phyloP scores from a whole-genome alignment of 2,888 invertebrate species.

The Strigamia transsilvanica region DNA sequence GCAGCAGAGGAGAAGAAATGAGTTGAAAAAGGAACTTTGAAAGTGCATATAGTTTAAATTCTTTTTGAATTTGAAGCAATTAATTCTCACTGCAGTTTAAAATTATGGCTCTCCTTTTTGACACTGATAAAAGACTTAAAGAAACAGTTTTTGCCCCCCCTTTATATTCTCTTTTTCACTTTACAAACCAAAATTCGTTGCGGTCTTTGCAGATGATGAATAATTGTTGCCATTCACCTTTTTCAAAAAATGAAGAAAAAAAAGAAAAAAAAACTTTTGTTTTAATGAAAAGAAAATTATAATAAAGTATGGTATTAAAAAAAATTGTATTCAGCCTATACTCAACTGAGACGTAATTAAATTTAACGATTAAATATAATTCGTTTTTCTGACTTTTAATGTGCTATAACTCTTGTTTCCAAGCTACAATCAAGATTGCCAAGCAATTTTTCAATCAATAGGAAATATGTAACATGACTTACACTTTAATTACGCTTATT shows the following conservation, averaged over 20 bases:
- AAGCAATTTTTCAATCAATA: conserved; percentile 4
- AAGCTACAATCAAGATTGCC: neutral
- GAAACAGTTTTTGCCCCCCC: conserved; percentile 24
- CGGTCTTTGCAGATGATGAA: conserved; percentile 39
- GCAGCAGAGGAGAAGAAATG: neutral
- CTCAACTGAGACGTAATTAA: neutral
- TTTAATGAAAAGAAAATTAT: neutral
- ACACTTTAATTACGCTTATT: conserved; percentile 31
- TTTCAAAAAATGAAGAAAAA: neutral
- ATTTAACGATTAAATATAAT: conserved; percentile 4
- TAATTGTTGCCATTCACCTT: conserved; percentile 34
- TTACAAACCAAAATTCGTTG: conserved; percentile 25
- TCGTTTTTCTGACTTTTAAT: neutral
- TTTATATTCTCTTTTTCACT: conserved; percentile 12
- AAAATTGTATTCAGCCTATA: neutral
- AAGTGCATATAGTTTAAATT: conserved; percentile 42
- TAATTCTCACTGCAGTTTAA: conserved; percentile 41
- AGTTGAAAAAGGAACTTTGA: neutral
- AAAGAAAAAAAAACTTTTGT: neutral
- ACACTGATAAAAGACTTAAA: conserved; percentile 48
- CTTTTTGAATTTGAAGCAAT: conserved; percentile 43
- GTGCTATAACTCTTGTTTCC: neutral
- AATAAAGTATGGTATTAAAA: neutral
- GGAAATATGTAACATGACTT: neutral
- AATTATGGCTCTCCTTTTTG: conserved; percentile 37